Evolutionary conservation across 1,140 invertebrate species (phyloP).

Genomic region (Nephotettix cincticeps): DNA sequence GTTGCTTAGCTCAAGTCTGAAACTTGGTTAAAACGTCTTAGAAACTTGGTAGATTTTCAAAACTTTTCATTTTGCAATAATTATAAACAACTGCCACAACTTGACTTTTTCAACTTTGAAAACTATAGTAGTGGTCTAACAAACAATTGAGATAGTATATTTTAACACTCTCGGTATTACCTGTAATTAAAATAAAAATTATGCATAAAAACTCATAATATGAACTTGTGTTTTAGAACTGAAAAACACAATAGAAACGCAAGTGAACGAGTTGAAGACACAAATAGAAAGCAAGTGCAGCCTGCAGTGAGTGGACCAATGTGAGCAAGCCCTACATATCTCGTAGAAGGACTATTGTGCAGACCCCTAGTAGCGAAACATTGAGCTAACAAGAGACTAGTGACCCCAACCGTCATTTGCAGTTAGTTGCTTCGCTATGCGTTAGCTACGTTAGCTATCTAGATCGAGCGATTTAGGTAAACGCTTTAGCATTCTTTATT

Average conservation of each 20-base stretch:
- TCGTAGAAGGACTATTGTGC: not conserved
- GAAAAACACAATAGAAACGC: conserved; percentile 92
- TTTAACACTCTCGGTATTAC: no score
- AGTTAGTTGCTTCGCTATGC: conserved; percentile 16
- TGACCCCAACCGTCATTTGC: not conserved
- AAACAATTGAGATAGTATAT: no score
- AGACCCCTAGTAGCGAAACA: not conserved
- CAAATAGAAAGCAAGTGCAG: conserved; percentile 93
- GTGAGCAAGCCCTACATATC: conserved; percentile 3
- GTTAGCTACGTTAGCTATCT: conserved; percentile 1
- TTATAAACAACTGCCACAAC: no score
- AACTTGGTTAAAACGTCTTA: no score
- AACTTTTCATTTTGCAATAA: no score
- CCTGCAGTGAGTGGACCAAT: conserved; percentile 67
- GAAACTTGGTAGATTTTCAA: no score
- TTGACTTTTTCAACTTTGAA: no score
- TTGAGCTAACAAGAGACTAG: conserved; percentile 17
- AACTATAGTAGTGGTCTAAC: no score
- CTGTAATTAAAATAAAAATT: no score
- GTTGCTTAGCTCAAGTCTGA: no score
- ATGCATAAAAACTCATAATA: no score
- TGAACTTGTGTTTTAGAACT: conserved; percentile 77
- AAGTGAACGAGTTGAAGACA: conserved; percentile 91
- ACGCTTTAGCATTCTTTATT: not conserved
- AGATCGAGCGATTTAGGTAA: conserved; percentile 9